Evolutionary conservation across 2,113 vertebrate species (phyloP).

Genomic region (Rattus rattus): DNA sequence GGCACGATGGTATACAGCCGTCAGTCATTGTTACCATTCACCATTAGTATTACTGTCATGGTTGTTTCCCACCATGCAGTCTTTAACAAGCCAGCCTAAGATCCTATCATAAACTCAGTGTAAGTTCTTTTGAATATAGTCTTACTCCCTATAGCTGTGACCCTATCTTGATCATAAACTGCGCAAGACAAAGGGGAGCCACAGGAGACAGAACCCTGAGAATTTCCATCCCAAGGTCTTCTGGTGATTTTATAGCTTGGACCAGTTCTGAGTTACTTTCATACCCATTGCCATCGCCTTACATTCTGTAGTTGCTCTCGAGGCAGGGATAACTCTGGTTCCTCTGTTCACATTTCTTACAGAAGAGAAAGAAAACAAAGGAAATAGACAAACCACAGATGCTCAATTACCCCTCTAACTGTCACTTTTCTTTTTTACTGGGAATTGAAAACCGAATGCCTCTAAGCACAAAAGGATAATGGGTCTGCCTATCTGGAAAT

Average conservation of each 20-base stretch:
- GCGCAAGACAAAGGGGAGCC: background rate
- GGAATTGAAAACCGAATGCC: background rate
- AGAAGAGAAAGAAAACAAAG: background rate
- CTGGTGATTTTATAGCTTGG: background rate
- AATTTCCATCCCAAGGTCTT: too few relatives aligned
- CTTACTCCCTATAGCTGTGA: background rate
- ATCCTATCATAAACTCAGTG: background rate
- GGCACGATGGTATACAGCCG: background rate
- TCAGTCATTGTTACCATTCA: background rate
- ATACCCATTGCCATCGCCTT: background rate
- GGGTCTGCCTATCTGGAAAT: background rate
- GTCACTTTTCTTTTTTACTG: background rate
- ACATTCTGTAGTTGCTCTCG: constrained; percentile 8
- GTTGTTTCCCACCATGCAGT: background rate
- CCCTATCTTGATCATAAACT: background rate
- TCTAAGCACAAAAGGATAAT: background rate
- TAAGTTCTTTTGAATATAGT: background rate
- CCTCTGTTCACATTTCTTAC: background rate
- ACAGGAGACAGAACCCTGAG: background rate
- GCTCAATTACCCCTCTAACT: constrained; percentile 35
- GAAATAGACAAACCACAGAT: constrained; percentile 48
- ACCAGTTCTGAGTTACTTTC: background rate
- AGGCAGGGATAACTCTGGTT: constrained; percentile 21
- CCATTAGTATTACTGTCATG: background rate
- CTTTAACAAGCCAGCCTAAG: constrained; percentile 7